phyloP scores from a whole-genome alignment of 2,113 vertebrate species.

The Crotophaga sulcirostris region DNA sequence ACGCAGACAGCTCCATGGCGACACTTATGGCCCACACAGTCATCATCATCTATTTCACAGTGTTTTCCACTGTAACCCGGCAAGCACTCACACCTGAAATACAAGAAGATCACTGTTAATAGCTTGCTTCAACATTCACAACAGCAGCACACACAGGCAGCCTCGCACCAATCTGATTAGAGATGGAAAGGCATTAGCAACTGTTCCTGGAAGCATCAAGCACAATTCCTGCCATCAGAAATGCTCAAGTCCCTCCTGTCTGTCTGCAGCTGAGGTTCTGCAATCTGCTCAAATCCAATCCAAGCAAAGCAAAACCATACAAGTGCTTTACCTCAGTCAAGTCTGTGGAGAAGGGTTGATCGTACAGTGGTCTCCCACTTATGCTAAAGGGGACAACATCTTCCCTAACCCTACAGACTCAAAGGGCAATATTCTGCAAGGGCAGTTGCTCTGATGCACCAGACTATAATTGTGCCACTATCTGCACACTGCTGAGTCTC shows the following conservation, averaged over 20 bases:
- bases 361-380: fast-evolving
- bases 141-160: background rate
- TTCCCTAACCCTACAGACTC: background rate
- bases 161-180: background rate
- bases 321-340: background rate
- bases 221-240: background rate
- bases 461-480: background rate
- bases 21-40: constrained; percentile 91
- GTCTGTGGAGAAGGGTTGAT: background rate
- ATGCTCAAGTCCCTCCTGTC: background rate
- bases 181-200: background rate
- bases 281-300: background rate
- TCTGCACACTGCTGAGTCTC: background rate
- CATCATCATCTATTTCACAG: constrained; percentile 89
- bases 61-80: constrained; percentile 91
- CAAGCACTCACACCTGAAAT: constrained; percentile 89
- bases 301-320: background rate
- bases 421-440: background rate
- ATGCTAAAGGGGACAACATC: background rate
- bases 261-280: background rate
- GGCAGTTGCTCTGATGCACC: background rate
- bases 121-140: background rate
- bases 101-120: background rate
- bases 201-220: background rate
- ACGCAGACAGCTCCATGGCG: constrained; percentile 91